These are phyloP conservation scores for Leptodon cayanensis DNA, from an alignment of 2,797 vertebrate genomes.

Conservation along the genomic window DNA sequence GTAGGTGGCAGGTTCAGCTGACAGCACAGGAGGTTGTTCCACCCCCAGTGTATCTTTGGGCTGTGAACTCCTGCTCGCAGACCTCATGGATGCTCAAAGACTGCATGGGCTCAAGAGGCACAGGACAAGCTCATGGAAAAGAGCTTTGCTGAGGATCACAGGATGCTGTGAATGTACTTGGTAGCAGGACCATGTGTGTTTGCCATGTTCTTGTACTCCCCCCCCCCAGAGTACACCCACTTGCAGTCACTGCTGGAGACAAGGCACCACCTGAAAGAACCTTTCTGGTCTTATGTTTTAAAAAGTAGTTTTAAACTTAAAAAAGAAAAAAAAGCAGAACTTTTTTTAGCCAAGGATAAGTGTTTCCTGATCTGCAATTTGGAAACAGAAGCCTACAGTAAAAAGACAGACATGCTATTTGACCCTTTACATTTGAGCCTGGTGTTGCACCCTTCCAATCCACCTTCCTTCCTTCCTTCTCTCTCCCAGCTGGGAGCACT, in stretches of 20 bases:
- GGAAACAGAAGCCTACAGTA: neutral
- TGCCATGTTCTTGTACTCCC: neutral
- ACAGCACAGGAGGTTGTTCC: neutral
- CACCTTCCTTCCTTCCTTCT: neutral
- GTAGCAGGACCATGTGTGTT: neutral
- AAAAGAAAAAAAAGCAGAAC: neutral
- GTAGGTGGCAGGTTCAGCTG: neutral
- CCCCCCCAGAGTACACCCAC: neutral
- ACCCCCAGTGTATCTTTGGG: neutral
- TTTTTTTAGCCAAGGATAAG: neutral
- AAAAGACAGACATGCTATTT: neutral
- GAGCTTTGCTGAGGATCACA: neutral
- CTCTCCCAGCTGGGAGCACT: neutral
- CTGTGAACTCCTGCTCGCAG: neutral
- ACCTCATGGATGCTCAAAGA: neutral
- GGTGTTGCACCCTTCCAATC: neutral
- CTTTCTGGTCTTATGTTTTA: neutral
- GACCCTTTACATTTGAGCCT: neutral
- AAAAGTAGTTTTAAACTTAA: neutral
- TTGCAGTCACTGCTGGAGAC: neutral
- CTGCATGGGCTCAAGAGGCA: neutral
- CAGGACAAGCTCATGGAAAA: neutral
- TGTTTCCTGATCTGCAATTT: neutral
- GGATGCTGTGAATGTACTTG: neutral
- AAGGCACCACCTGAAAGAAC: neutral